Evolutionary conservation across 1,140 invertebrate species (phyloP).

Genomic region (Dreissena polymorpha): DNA sequence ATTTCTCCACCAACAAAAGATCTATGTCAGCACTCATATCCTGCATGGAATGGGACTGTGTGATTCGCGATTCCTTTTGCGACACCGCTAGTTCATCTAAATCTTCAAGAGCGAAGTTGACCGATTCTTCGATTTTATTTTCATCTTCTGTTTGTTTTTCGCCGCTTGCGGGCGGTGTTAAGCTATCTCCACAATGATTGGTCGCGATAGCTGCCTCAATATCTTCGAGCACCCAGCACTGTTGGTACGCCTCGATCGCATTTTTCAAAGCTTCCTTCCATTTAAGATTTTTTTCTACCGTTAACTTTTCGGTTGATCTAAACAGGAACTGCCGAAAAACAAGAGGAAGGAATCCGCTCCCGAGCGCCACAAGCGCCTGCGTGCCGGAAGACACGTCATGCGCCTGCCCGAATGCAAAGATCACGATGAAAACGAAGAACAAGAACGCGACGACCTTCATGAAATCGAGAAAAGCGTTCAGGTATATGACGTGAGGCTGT

Average conservation of each 20-base stretch:
- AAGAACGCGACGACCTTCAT: constrained; percentile 16
- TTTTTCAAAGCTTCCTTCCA: constrained; percentile 29
- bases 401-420: constrained; percentile 45
- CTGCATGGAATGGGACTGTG: too few relatives aligned
- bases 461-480: constrained; percentile 26
- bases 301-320: not conserved
- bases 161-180: too few relatives aligned
- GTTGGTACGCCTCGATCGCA: not conserved
- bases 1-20: too few relatives aligned
- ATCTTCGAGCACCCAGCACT: constrained; percentile 26
- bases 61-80: too few relatives aligned
- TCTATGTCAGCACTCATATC: too few relatives aligned
- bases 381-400: constrained; percentile 27
- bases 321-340: constrained; percentile 33
- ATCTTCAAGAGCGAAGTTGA: too few relatives aligned
- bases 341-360: constrained; percentile 30
- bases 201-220: not conserved
- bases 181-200: too few relatives aligned
- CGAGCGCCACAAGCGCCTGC: constrained; percentile 29
- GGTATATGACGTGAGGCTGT: constrained; percentile 17
- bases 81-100: too few relatives aligned
- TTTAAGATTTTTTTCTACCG: constrained; percentile 22
- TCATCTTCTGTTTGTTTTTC: too few relatives aligned
- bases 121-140: too few relatives aligned
- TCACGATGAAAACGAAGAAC: constrained; percentile 30